Percentiles rank a stretch among this genome's conserved stretches.
These are phyloP conservation scores for Rhabditoides inermis DNA, from an alignment of 2,888 invertebrate species.

Conservation along the genomic window DNA sequence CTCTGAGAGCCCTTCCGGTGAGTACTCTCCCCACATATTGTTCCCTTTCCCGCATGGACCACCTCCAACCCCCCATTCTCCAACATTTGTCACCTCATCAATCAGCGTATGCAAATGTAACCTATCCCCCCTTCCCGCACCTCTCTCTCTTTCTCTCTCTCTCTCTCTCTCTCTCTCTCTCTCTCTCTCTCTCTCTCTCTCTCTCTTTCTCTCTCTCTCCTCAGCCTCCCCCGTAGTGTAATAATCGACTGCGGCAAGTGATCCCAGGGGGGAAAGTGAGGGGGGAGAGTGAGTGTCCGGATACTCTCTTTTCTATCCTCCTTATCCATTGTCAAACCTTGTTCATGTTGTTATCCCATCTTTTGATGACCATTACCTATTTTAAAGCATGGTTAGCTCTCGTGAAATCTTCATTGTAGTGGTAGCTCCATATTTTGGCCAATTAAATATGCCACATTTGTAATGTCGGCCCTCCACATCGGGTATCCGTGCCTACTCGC, in stretches of 20 bases:
- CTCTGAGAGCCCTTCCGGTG: slow-evolving; percentile 1
- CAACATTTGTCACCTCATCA: too few relatives aligned
- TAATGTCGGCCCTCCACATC: too few relatives aligned
- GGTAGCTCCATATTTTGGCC: too few relatives aligned
- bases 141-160: slow-evolving; percentile 1
- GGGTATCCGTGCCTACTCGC: too few relatives aligned
- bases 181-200: not conserved
- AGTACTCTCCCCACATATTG: not conserved
- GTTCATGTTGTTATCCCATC: too few relatives aligned
- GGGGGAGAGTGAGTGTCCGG: not conserved
- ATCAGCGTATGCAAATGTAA: slow-evolving; percentile 8
- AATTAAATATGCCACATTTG: too few relatives aligned
- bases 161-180: slow-evolving; percentile 4
- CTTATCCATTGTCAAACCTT: too few relatives aligned
- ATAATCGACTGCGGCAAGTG: not conserved
- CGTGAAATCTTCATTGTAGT: too few relatives aligned
- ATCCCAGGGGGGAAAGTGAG: not conserved
- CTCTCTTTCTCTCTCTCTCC: slow-evolving; percentile 3
- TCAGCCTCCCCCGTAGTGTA: not conserved
- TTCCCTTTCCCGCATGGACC: too few relatives aligned
- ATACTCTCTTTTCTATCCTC: not conserved
- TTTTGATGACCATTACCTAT: too few relatives aligned
- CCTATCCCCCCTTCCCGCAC: not conserved
- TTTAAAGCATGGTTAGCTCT: too few relatives aligned
- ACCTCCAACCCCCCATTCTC: too few relatives aligned